Evolutionary conservation across 2,888 invertebrate species (phyloP).

Genomic region (Plutella xylostella): DNA sequence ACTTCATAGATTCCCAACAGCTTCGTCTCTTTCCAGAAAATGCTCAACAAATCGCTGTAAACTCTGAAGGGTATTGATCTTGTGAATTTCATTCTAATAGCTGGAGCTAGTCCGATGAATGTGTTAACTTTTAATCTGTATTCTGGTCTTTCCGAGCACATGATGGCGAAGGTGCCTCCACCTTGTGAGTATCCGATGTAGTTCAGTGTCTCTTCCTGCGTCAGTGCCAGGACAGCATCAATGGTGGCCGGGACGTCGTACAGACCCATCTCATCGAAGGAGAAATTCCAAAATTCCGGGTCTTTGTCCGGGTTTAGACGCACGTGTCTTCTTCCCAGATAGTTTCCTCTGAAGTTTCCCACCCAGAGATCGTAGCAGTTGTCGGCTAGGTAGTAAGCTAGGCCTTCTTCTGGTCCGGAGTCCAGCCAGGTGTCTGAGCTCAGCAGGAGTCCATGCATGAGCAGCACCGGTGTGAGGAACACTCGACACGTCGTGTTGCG

Average conservation of each 20-base stretch:
- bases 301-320: background rate
- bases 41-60: background rate
- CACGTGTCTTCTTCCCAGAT: background rate
- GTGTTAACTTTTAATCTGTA: background rate
- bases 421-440: slow-evolving; percentile 4
- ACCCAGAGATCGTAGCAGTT: background rate
- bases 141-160: slow-evolving; percentile 1
- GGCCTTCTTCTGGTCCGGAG: background rate
- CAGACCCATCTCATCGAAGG: slow-evolving; percentile 5
- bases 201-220: background rate
- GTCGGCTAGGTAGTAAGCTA: background rate
- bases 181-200: slow-evolving; percentile 8
- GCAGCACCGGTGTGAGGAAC: background rate
- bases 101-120: background rate
- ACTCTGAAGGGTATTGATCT: background rate
- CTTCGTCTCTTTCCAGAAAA: background rate
- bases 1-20: background rate
- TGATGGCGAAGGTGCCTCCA: background rate
- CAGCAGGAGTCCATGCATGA: slow-evolving; percentile 4
- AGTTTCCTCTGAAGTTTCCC: slow-evolving; percentile 1
- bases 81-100: background rate
- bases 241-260: slow-evolving; percentile 6
- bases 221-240: background rate
- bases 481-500: background rate
- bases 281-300: slow-evolving; percentile 7